Percentiles rank a stretch among this genome's conserved stretches.
phyloP scores from a whole-genome alignment of 1,140 invertebrate genomes.

The Lerema accius region DNA sequence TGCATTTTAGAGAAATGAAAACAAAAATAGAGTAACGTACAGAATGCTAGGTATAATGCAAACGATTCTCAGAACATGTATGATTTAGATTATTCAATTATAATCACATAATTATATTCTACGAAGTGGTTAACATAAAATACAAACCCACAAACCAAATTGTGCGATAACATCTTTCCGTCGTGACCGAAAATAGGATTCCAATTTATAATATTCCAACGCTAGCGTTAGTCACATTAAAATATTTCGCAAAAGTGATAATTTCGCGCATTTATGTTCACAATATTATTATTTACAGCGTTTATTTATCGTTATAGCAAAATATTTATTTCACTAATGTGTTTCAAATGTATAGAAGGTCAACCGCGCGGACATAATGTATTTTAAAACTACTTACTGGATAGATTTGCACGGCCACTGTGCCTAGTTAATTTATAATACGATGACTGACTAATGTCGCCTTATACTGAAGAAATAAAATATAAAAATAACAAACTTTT shows the following conservation, averaged over 20 bases:
- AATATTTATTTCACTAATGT: constrained; percentile 15
- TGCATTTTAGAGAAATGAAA: too few relatives aligned
- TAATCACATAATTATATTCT: too few relatives aligned
- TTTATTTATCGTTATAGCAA: constrained; percentile 12
- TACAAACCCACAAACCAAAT: not conserved
- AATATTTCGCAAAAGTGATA: constrained; percentile 9
- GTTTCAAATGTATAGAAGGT: constrained; percentile 5
- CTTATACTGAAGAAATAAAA: not conserved
- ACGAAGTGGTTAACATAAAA: not conserved
- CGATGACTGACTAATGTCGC: not conserved
- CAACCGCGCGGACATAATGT: constrained; percentile 1
- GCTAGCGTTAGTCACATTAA: constrained; percentile 4
- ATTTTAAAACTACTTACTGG: constrained; percentile 13
- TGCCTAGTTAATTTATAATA: too few relatives aligned
- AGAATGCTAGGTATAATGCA: too few relatives aligned
- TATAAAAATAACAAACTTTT: too few relatives aligned
- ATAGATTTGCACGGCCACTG: not conserved
- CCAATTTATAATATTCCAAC: constrained; percentile 9
- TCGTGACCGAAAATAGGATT: not conserved
- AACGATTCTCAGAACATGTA: too few relatives aligned
- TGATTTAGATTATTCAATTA: too few relatives aligned
- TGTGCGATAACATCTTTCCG: constrained; percentile 10
- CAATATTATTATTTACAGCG: constrained; percentile 15
- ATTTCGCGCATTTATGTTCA: constrained; percentile 21
- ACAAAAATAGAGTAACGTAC: too few relatives aligned